Evolutionary conservation across 2,797 vertebrate genomes (phyloP).

Genomic region (Myripristis murdjan): DNA sequence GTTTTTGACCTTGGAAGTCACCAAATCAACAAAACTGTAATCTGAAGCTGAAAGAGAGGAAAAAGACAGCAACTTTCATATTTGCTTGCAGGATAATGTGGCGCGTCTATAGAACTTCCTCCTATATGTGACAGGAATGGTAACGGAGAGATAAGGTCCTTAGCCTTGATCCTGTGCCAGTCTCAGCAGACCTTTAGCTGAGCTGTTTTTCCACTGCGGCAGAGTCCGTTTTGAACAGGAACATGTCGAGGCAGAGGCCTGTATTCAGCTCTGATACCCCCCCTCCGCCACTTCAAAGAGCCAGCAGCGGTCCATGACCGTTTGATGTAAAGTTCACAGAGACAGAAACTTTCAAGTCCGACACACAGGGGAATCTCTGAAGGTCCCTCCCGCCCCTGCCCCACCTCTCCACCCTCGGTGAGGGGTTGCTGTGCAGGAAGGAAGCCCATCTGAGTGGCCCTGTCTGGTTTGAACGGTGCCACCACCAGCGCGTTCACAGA

Average conservation of each 20-base stretch:
- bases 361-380: slow-evolving; percentile 77
- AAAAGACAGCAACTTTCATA: slow-evolving; percentile 5
- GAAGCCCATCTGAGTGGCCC: slow-evolving; percentile 51
- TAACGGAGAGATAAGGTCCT: slow-evolving; percentile 47
- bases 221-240: slow-evolving; percentile 67
- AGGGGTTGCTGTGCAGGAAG: slow-evolving; percentile 65
- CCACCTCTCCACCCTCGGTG: slow-evolving; percentile 55
- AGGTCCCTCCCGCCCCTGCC: slow-evolving; percentile 62
- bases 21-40: not conserved
- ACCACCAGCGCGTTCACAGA: slow-evolving; percentile 20
- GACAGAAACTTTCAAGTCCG: slow-evolving; percentile 85
- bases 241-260: slow-evolving; percentile 74
- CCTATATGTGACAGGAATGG: slow-evolving; percentile 39
- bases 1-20: not conserved
- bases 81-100: not conserved
- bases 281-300: slow-evolving; percentile 84
- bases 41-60: not conserved
- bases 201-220: slow-evolving; percentile 57
- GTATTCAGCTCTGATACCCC: slow-evolving; percentile 62
- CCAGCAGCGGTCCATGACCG: slow-evolving; percentile 64
- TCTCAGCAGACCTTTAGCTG: slow-evolving; percentile 70
- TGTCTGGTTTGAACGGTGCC: slow-evolving; percentile 50
- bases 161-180: slow-evolving; percentile 65
- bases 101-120: slow-evolving; percentile 18
- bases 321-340: slow-evolving; percentile 90